Percentiles rank a stretch among this genome's conserved stretches.
Conservation (phyloP, 2,113 vertebrate genomes). For the Brachionichthys hirsutus region DNA sequence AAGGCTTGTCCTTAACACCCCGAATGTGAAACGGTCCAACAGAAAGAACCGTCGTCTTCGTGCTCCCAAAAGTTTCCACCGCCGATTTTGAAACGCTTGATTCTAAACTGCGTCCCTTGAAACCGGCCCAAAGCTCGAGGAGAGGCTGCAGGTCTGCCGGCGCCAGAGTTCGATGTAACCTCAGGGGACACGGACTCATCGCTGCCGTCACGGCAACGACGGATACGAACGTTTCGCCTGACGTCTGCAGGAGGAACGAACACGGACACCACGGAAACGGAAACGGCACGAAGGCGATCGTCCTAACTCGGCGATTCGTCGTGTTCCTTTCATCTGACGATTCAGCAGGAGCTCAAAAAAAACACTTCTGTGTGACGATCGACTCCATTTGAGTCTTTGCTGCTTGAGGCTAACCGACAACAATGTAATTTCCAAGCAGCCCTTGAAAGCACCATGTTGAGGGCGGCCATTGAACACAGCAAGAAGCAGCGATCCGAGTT, state of each 20-base stretch:
- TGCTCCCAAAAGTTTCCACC: not conserved
- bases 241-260: conserved; percentile 68
- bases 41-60: conserved; percentile 8
- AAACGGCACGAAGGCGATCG: conserved; percentile 72
- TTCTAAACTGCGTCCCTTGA: conserved; percentile 39
- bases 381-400: no score
- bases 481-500: no score
- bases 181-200: conserved; percentile 50
- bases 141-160: conserved; percentile 72
- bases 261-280: conserved; percentile 59
- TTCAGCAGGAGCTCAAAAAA: no score
- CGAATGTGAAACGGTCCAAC: conserved; percentile 14
- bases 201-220: conserved; percentile 34
- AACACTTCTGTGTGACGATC: no score
- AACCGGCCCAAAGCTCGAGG: conserved; percentile 68
- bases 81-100: not conserved
- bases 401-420: no score
- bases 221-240: conserved; percentile 73
- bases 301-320: conserved; percentile 15
- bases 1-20: not conserved
- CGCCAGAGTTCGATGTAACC: conserved; percentile 65
- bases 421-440: not conserved
- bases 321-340: no score
- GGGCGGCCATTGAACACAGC: no score
- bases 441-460: not conserved